phyloP scores from a whole-genome alignment of 2,113 vertebrate genomes.

The Pollimyrus isidori region DNA sequence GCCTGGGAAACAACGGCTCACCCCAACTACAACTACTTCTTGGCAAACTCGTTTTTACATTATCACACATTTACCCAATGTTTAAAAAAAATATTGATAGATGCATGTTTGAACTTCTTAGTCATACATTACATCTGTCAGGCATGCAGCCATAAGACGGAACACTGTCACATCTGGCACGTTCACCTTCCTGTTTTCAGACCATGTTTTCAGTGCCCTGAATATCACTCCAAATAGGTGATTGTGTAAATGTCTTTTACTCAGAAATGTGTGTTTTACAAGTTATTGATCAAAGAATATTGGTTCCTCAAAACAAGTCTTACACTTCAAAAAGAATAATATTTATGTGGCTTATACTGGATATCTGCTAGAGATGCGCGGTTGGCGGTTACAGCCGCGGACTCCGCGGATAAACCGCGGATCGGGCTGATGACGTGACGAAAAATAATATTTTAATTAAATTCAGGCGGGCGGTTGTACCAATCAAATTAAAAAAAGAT shows the following conservation, averaged over 20 bases:
- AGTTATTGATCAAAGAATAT: not conserved
- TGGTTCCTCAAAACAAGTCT: not conserved
- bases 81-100: not conserved
- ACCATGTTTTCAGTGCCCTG: not conserved
- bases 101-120: not conserved
- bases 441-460: no score
- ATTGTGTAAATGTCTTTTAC: not conserved
- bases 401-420: no score
- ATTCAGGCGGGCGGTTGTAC: no score
- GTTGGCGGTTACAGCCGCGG: no score
- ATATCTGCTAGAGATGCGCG: no score
- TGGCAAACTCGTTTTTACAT: not conserved
- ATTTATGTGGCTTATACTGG: not conserved
- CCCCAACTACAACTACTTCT: not conserved
- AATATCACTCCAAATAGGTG: not conserved
- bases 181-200: not conserved
- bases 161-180: not conserved
- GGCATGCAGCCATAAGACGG: not conserved
- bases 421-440: no score
- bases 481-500: no score
- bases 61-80: not conserved
- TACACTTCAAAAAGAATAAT: not conserved
- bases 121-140: not conserved
- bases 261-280: not conserved
- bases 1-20: slow-evolving; percentile 32